Base-by-base conservation (phyloP, 2,797 vertebrate species). In the Alosa sapidissima region DNA sequence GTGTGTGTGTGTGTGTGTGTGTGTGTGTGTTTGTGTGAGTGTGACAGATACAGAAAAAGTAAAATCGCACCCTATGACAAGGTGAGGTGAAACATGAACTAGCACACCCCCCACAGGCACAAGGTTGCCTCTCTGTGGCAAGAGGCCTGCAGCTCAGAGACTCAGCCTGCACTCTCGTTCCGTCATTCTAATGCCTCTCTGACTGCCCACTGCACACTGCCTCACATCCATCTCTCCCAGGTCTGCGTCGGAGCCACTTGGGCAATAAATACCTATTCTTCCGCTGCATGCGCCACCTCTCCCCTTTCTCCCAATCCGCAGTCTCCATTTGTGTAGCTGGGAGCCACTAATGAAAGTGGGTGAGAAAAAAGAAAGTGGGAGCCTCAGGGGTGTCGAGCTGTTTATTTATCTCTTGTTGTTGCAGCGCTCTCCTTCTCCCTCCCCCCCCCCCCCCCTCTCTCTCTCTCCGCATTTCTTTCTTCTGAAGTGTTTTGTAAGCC, bases 401-500 rank as follows among this genome's bases (percentile, higher is more conserved):
- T 89, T 87, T 83, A 81, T 88, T 86, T 85, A 81, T 85, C 58
- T 83, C 58, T 83, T 85, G 81, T 81, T 51, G 82, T 81, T 81
- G 58, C 58, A 33, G 19, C 9, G 19, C 7, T 21, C 41, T 47
- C 41, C 13, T 6, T 45, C 36, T 78, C 16, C 4, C 6, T 10
- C 16, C 45, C 41, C 21, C 11, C 7, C 72, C 68, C 45, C 41
- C 11, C 51, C 21, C 24, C 36, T 45, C 68, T 19, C 36, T 45
- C 33, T 72, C 19, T 52, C 24, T 49, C 24, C 8, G 16, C 60
- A 47, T 78, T 36, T 47, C 87, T 81, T 85, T 47, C 87, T 68
- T 85, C 78, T 88, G 75, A 81, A 85, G 84, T 87, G 85, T 89
- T 87, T 84, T 87, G 60, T 54, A 82, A 52, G 16, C n/a, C n/a